A percentile compares a stretch with the other conserved stretches of the same genome.
phyloP scores from a whole-genome alignment of 2,888 invertebrate genomes.

The Sesia bembeciformis region DNA sequence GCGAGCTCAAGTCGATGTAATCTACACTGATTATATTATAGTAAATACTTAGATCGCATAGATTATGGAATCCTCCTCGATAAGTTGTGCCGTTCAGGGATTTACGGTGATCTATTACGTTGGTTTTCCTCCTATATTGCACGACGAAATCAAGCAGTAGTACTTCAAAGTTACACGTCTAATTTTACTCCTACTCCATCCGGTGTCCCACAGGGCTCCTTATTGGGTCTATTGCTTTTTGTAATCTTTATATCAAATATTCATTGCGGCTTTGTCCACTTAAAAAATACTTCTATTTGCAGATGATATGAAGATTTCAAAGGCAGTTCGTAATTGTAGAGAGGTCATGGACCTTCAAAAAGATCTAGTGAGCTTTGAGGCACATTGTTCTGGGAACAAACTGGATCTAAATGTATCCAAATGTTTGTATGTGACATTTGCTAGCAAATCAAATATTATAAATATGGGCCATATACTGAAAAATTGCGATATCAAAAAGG shows the following conservation, averaged over 20 bases:
- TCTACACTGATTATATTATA: not conserved
- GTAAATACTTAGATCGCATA: not conserved
- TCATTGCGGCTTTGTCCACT: not conserved
- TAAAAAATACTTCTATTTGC: not conserved
- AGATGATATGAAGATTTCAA: not conserved
- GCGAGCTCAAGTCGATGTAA: not conserved
- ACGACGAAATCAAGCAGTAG: not conserved
- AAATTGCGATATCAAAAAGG: no score
- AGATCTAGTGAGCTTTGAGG: not conserved
- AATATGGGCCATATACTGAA: no score
- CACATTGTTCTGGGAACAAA: not conserved
- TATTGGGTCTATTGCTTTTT: not conserved
- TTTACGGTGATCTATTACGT: not conserved
- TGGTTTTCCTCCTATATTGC: constrained; percentile 1
- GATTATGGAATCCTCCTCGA: not conserved
- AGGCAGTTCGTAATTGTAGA: not conserved
- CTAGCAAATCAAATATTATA: not conserved
- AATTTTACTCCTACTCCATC: not conserved
- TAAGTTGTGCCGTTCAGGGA: not conserved
- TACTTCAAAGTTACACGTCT: not conserved
- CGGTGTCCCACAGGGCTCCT: constrained; percentile 1
- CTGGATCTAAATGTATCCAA: not conserved
- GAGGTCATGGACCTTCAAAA: not conserved
- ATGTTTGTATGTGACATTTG: not conserved
- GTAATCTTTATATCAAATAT: not conserved